Conservation (phyloP, 2,113 vertebrate species). For the Melierax canorus region DNA sequence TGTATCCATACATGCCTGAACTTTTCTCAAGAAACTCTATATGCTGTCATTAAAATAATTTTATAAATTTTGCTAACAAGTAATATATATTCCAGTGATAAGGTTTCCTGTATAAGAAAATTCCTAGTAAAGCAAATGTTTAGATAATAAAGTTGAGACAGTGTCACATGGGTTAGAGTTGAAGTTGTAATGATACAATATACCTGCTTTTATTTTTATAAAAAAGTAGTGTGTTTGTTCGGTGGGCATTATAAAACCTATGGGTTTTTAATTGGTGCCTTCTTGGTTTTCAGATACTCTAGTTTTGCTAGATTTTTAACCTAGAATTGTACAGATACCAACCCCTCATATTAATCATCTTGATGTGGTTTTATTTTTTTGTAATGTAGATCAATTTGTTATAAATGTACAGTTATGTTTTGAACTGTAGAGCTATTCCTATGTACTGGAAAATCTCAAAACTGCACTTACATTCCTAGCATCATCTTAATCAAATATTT, state of each 20-base stretch:
- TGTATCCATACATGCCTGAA: not conserved
- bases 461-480: not conserved
- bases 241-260: not conserved
- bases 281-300: not conserved
- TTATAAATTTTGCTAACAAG: not conserved
- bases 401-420: not conserved
- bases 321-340: not conserved
- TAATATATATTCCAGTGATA: not conserved
- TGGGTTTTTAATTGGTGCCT: not conserved
- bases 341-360: not conserved
- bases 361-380: not conserved
- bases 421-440: not conserved
- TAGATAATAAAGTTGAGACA: not conserved
- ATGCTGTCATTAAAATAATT: not conserved
- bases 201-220: not conserved
- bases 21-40: not conserved
- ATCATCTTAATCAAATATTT: not conserved
- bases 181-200: not conserved
- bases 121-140: not conserved
- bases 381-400: not conserved
- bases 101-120: not conserved
- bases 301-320: not conserved
- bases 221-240: not conserved
- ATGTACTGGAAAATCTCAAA: not conserved
- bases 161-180: not conserved